Evolutionary conservation across 1,140 invertebrate genomes (phyloP).

Genomic region (Elymnias hypermnestra): DNA sequence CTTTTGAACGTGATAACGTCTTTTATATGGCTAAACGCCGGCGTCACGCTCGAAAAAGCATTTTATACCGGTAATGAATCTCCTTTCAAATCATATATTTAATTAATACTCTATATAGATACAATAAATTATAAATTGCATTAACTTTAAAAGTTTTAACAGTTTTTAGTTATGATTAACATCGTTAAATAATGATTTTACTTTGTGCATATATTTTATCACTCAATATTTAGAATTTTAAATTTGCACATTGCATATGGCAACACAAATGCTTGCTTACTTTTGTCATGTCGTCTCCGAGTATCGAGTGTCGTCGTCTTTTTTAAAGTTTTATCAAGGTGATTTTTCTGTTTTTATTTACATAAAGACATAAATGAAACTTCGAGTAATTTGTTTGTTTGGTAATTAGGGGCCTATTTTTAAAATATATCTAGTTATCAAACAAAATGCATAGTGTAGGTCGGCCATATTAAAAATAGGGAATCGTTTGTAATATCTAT

Average conservation of each 20-base stretch:
- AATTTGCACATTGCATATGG: constrained; percentile 10
- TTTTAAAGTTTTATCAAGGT: constrained; percentile 73
- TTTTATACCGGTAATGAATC: no score
- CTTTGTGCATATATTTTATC: no score
- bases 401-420: neutral
- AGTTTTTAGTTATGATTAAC: no score
- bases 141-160: no score
- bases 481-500: constrained; percentile 49
- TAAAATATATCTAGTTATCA: neutral
- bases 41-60: no score
- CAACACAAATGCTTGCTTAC: constrained; percentile 35
- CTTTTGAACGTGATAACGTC: no score
- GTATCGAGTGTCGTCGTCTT: constrained; percentile 69
- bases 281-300: constrained; percentile 71
- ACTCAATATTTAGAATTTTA: neutral
- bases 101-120: no score
- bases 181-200: no score
- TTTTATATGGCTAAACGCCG: no score
- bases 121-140: no score
- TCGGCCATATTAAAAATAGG: constrained; percentile 67
- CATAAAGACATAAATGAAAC: neutral
- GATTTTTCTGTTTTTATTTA: constrained; percentile 27
- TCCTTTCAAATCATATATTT: no score
- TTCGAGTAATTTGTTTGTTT: constrained; percentile 18
- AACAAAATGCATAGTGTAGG: constrained; percentile 18